Percentiles rank a stretch among this genome's conserved stretches.
phyloP scores from a whole-genome alignment of 1,140 invertebrate species.

The Calycopis cecrops region DNA sequence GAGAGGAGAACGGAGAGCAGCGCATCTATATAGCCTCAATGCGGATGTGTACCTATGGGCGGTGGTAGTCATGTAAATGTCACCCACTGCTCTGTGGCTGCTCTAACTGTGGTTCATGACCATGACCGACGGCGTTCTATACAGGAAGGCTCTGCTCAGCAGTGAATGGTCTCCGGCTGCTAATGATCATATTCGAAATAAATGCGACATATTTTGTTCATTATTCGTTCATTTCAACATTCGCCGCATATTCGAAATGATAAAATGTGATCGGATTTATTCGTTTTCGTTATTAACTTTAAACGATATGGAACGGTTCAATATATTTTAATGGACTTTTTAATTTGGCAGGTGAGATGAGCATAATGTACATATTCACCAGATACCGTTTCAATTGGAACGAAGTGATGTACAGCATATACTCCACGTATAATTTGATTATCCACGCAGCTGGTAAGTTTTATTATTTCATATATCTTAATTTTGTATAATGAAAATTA shows the following conservation, averaged over 20 bases:
- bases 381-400: slow-evolving; percentile 69
- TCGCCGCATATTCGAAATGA: not conserved
- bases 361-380: slow-evolving; percentile 65
- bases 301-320: not conserved
- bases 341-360: slow-evolving; percentile 50
- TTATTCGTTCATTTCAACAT: not conserved
- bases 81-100: no score
- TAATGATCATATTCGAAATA: no score
- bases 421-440: slow-evolving; percentile 57
- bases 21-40: no score
- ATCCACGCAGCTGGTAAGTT: slow-evolving; percentile 62
- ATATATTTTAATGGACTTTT: slow-evolving; percentile 1
- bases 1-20: no score
- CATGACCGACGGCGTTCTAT: no score
- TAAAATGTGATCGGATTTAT: not conserved
- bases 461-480: no score
- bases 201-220: not conserved
- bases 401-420: slow-evolving; percentile 70
- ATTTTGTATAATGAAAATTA: no score
- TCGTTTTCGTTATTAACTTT: slow-evolving; percentile 8
- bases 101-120: no score
- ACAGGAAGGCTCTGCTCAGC: no score
- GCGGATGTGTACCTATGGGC: no score
- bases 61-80: no score
- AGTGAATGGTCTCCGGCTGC: no score